Evolutionary conservation across 2,888 invertebrate species (phyloP), one percentile per base, ranked within the genome.

Genomic region (Spisula solida): DNA sequence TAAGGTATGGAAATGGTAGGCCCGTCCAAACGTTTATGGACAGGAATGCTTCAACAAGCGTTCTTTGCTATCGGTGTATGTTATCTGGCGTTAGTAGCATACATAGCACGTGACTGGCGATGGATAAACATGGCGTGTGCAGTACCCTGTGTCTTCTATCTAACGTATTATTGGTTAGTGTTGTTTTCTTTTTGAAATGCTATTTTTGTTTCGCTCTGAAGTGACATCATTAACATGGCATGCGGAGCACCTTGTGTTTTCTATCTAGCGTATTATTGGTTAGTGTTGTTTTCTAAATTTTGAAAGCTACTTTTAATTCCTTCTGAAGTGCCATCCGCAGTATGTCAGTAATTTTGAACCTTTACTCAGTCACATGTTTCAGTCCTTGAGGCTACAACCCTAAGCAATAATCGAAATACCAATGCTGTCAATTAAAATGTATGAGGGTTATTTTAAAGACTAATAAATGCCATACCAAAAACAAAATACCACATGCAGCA

Each of bases 1-100:
- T 31, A 81, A 93, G 93, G 88, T 82, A 86, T 93, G 86, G 93
- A 93, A 82, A 89, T 92, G 41, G 92, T 92, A 47, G 93, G 93
- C 16, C 90, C 90, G 4, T 60, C 87, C 0, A 92, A 92, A 70
- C 66, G 93, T 55, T 82, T 92, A 25, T 88, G 89, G 85, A 90
- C 92, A 0, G 93, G 92, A 0, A 90, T 92, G 84, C 81, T 89
- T 1, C 85, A 93, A 12, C 92, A 92, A 41, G 88, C 85, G 4
- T 88, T 91, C 41, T 93, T 91, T 75, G 88, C 91, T 16, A 51
- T 89, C 16, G 93, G 93, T n/a, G 88, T 92, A 4, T 86, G 92
- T 82, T 84, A 92, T n/a, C 81, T 93, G 16, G 82, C 92, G 18
- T 20, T 90, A 16, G 81, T 92, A 51, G 92, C 90, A 0, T 93